Percentiles rank a stretch among this genome's conserved stretches.
These are phyloP conservation scores for Drosophila kuntzei DNA, from an alignment of 2,888 invertebrate species.

Conservation along the genomic window DNA sequence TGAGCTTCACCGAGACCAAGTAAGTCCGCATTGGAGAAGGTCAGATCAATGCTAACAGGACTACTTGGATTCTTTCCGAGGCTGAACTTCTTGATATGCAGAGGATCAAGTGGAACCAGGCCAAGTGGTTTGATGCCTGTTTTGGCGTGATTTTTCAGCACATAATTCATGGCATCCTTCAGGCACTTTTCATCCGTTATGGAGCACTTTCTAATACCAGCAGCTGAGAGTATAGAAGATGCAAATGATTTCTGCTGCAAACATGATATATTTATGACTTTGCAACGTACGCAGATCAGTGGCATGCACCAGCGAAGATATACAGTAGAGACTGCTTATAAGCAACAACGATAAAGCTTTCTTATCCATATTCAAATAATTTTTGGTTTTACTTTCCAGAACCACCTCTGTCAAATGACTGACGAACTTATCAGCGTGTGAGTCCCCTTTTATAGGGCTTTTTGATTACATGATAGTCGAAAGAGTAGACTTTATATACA, in stretches of 20 bases:
- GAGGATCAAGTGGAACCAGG: constrained; percentile 80
- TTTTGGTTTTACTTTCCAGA: constrained; percentile 5
- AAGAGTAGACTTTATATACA: neutral
- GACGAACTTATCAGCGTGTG: constrained; percentile 20
- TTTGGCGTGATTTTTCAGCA: constrained; percentile 50
- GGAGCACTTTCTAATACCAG: constrained; percentile 59
- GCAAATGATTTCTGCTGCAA: neutral
- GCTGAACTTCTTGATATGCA: constrained; percentile 74
- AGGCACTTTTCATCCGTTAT: constrained; percentile 63
- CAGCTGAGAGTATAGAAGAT: constrained; percentile 35
- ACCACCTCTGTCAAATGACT: constrained; percentile 36
- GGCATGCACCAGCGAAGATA: constrained; percentile 21
- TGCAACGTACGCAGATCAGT: constrained; percentile 55
- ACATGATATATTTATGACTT: neutral
- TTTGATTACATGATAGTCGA: neutral
- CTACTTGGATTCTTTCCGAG: constrained; percentile 77
- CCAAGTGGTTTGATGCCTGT: constrained; percentile 78
- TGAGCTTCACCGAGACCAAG: constrained; percentile 67
- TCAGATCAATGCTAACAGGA: constrained; percentile 82
- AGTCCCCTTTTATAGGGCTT: constrained; percentile 53
- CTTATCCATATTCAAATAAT: constrained; percentile 26
- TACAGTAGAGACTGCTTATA: constrained; percentile 16
- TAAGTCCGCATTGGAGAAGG: constrained; percentile 77
- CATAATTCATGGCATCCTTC: constrained; percentile 45
- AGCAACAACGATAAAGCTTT: constrained; percentile 27